Evolutionary conservation across 2,797 vertebrate species (phyloP).

Genomic region (Myioborus miniatus): DNA sequence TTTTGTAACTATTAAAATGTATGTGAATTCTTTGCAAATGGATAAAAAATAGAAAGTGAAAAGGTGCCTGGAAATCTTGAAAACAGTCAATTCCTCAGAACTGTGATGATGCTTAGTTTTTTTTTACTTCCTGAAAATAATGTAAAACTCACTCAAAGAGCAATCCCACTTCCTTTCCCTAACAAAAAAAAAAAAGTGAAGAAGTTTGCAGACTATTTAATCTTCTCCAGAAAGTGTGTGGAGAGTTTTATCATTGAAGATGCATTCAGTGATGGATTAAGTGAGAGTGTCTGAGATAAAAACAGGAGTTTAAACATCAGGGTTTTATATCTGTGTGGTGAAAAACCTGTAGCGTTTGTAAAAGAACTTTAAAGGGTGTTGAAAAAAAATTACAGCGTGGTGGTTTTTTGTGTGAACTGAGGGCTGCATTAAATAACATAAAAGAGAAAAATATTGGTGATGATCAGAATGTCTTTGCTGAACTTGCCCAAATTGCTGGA

Average conservation of each 20-base stretch:
- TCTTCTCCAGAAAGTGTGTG: not conserved
- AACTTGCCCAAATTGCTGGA: not conserved
- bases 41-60: not conserved
- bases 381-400: rapidly evolving
- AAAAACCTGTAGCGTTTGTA: not conserved
- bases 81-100: not conserved
- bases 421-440: not conserved
- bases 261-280: not conserved
- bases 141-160: not conserved
- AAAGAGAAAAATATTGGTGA: not conserved
- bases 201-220: not conserved
- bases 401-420: not conserved
- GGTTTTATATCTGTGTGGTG: not conserved
- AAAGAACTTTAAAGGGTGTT: not conserved
- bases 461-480: not conserved
- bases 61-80: not conserved
- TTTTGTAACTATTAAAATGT: not conserved
- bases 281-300: not conserved
- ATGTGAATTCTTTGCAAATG: not conserved
- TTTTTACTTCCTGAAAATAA: not conserved
- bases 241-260: not conserved
- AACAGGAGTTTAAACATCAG: not conserved
- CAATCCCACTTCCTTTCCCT: not conserved
- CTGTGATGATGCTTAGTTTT: not conserved
- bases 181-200: not conserved